These are phyloP conservation scores for Platyura marginata DNA, from an alignment of 1,140 invertebrate species.

Conservation along the genomic window DNA sequence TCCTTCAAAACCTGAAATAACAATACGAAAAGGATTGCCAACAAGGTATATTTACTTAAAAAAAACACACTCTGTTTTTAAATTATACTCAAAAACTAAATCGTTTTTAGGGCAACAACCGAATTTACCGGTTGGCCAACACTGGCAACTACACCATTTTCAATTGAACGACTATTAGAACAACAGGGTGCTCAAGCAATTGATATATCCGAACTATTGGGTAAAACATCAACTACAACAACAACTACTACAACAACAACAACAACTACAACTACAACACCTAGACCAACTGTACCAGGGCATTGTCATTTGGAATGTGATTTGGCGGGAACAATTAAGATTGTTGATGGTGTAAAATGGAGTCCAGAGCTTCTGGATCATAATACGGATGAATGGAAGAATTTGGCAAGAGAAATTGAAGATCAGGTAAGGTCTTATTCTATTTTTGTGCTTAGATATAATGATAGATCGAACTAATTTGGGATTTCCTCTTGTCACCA, in stretches of 20 bases:
- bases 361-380: constrained; percentile 66
- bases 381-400: constrained; percentile 71
- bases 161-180: constrained; percentile 59
- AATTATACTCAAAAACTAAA: no score
- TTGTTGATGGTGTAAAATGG: constrained; percentile 65
- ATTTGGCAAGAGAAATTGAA: constrained; percentile 58
- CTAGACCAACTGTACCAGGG: constrained; percentile 59
- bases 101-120: constrained; percentile 48
- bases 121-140: constrained; percentile 81
- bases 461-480: constrained; percentile 2
- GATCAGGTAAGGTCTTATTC: constrained; percentile 45
- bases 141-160: constrained; percentile 63
- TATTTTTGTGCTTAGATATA: no score
- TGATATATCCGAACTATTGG: constrained; percentile 18
- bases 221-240: constrained; percentile 26
- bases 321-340: constrained; percentile 63
- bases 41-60: constrained; percentile 44
- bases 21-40: constrained; percentile 65
- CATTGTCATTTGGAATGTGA: constrained; percentile 60
- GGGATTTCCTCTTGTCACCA: neutral
- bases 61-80: constrained; percentile 3
- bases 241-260: constrained; percentile 54
- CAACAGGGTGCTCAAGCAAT: constrained; percentile 41
- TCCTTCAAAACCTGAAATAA: constrained; percentile 31
- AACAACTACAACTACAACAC: constrained; percentile 54